Base-by-base conservation (phyloP, 37 sponge, comb jelly and placozoan genomes). In the Oscarella lobularis region DNA sequence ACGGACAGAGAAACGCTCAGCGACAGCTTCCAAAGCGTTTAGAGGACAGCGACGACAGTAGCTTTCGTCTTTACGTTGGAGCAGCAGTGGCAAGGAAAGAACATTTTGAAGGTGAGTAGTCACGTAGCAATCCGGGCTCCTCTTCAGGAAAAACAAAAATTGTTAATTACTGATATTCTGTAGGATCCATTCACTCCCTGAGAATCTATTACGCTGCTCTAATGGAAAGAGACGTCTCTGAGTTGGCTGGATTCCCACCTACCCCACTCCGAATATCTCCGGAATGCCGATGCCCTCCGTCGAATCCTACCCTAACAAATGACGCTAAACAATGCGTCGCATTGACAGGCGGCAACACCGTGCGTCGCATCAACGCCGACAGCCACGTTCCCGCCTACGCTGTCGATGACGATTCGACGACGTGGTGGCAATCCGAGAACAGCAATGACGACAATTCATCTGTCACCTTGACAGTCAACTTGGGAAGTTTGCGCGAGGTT, bases 341-440 rank as follows among this genome's bases (percentile, higher is more conserved):
- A 33, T 73, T 70, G 9, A 9, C 67, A 0, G 78, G 76, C 3
- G 20, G 72, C 14, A 14, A 37, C 36, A 39, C 29, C 3, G 73
- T 85, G n/a, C 67, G 72, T 33, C 69, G 90, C 5, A 69, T 85
- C 65, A 85, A 77, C 70, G 2, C 83, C 0, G 31, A 67, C 1
- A 38, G 83, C 3, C 86, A 82, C 66, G 76, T 77, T 27, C 66
- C 74, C 6, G 9, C 77, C n/a, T 39, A 76, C 1, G 75, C 77
- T 29, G 80, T 73, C 33, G 92, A 92, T 74, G 77, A 72, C 33
- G 40, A 76, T 39, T 3, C 31, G 1, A 35, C 1, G 34, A 83
- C 92, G 0, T 88, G 82, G 83, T 92, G 92, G 92, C 86, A 85
- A 74, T 80, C 85, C 5, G 78, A 38, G 14, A 82, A 33, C 39